Evolutionary conservation across 2,888 invertebrate genomes (phyloP), one percentile per base, ranked within the genome.

Genomic region (Elysia crispata): DNA sequence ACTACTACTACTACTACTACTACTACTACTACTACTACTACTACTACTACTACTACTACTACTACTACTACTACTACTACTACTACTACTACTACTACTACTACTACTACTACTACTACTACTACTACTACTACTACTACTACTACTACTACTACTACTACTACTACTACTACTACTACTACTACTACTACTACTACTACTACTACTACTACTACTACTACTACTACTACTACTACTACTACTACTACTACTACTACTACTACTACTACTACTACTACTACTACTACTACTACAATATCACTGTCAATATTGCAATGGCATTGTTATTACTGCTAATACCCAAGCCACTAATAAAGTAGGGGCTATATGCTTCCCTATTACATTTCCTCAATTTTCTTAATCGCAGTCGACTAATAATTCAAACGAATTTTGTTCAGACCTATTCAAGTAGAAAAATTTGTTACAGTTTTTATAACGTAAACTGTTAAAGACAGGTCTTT

Each of bases 101-200:
- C 30, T 67, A 67, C 30, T 67, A 67, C 30, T 67, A 67, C 30
- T 67, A 67, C 30, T 67, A 67, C 30, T 67, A 67, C 30, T 67
- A 67, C 30, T 67, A 67, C 30, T 67, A 67, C 30, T 67, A 20
- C 23, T 0, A 20, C 30, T 67, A 0, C 30, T 67, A 0, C 30
- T 67, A 8, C 60, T 67, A 67, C 30, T 67, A 67, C 30, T 67
- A 67, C 30, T 67, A 67, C 30, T 67, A 67, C 30, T 67, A 67
- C 30, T 67, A 67, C 30, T 67, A 67, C 30, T 67, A 67, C 30
- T 67, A 67, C 3, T 67, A 67, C 30, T 67, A 67, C 30, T 67
- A 67, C 30, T 67, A 67, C 67, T 67, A 67, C 67, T 67, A 67
- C 67, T 67, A 67, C 67, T 67, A 67, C 67, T 67, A 67, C 67